These are phyloP conservation scores for Ailurus styani DNA, from an alignment of 2,113 vertebrate species.

Conservation along the genomic window DNA sequence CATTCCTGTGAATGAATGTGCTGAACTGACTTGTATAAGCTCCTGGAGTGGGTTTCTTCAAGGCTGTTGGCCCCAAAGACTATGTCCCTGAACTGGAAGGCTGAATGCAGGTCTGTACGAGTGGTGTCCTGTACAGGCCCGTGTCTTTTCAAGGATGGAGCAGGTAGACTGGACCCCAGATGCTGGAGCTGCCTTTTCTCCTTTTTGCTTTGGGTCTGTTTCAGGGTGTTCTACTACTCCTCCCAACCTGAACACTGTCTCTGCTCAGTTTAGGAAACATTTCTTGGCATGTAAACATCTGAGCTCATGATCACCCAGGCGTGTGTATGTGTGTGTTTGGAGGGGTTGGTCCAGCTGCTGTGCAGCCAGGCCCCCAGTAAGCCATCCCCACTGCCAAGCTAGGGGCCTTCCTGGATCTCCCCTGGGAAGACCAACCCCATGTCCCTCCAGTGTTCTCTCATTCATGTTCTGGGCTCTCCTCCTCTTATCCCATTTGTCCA, in stretches of 20 bases:
- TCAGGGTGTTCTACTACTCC: not conserved
- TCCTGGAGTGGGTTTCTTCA: not conserved
- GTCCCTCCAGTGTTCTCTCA: not conserved
- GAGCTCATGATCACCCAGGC: not conserved
- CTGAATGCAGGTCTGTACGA: not conserved
- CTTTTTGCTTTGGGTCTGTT: not conserved
- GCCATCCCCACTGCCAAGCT: not conserved
- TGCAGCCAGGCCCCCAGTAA: not conserved
- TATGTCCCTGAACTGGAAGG: not conserved
- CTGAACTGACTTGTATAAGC: not conserved
- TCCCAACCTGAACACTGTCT: not conserved
- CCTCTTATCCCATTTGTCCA: not conserved
- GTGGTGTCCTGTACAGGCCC: not conserved
- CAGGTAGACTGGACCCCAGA: not conserved
- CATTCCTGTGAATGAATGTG: not conserved
- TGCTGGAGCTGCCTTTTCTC: not conserved
- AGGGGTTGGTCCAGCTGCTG: not conserved
- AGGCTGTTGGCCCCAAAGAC: not conserved
- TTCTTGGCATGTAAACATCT: not conserved
- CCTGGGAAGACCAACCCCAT: not conserved
- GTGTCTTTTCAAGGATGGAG: not conserved
- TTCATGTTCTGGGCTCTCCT: not conserved
- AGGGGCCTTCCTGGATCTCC: not conserved
- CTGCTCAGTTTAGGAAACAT: not conserved
- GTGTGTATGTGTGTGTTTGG: not conserved